Evolutionary conservation across 2,113 vertebrate species (phyloP), one percentile per base, ranked within the genome.

Genomic region (Mugil cephalus): DNA sequence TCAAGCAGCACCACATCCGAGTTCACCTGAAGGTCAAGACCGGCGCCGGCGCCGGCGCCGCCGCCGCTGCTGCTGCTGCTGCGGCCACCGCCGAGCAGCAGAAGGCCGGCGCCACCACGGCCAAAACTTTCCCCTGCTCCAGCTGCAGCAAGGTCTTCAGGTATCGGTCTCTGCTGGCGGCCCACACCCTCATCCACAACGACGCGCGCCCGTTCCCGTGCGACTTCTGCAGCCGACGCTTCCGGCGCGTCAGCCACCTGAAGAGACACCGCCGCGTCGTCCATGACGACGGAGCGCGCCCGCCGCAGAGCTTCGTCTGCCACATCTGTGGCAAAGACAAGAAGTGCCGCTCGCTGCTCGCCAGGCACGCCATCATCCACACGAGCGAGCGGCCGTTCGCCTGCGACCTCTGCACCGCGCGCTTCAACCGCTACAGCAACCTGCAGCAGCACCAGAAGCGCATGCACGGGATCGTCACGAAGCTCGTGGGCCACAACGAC

Each of bases 281-380:
- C 4, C 90, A 91, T 12, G 82, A 77, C 42, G 64, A 90, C 15
- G 88, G 90, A 0, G 80, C 71, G 0, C 80, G 82, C 0, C 56
- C 5, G 10, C 77, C 79, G 0, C 58, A 87, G 71, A 84, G 50
- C 46, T 89, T 89, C 19, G 0, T 91, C 18, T 90, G 90, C 24
- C 76, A 81, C 46, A 63, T 91, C 65, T 91, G 90, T 0, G 90
- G 90, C 38, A 75, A 84, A n/a, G 90, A 91, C 87, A 90, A 91
- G 72, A 90, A 90, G 61, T 91, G 86, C 39, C 86, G 86, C 74
- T 91, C 90, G 4, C 87, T 87, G 84, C 90, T 91, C 2, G 79
- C 79, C 42, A 42, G 90, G 1, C 90, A 91, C 15, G 54, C 83
- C 48, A 83, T 91, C 71, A 79, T 91, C 53, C 90, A 91, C 83